These are phyloP conservation scores for Capra hircus DNA, from an alignment of 2,113 vertebrate species.

Conservation along the genomic window DNA sequence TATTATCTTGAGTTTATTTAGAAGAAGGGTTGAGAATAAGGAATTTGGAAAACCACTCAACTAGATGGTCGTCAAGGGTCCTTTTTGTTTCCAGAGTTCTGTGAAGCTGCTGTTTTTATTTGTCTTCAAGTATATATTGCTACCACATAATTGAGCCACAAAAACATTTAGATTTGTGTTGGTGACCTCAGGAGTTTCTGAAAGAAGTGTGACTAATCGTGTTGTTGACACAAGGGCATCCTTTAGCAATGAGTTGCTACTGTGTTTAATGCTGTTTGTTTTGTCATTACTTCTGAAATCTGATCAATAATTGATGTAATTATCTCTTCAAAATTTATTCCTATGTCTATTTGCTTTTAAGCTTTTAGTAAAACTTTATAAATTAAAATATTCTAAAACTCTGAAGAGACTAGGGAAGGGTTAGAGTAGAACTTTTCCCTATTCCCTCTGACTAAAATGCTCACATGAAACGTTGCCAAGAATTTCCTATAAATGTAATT, in stretches of 20 bases:
- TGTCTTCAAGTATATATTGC: neutral
- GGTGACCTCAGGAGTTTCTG: neutral
- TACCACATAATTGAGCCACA: neutral
- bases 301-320: neutral
- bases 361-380: neutral
- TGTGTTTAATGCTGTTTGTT: neutral
- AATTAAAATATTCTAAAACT: neutral
- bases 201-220: neutral
- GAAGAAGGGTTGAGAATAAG: neutral
- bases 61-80: neutral
- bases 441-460: neutral
- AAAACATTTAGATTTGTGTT: neutral
- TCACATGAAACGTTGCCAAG: neutral
- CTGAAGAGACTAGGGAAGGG: neutral
- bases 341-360: neutral
- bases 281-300: constrained; percentile 18
- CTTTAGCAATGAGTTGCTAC: neutral
- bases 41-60: neutral
- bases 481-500: neutral
- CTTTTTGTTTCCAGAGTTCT: neutral
- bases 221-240: neutral
- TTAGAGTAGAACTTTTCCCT: neutral
- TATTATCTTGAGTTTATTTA: neutral
- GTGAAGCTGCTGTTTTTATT: neutral
- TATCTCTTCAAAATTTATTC: neutral